A percentile compares a stretch with the other conserved stretches of the same genome.
Evolutionary conservation across 1,140 invertebrate species (phyloP).

Genomic region (Argopecten irradians): DNA sequence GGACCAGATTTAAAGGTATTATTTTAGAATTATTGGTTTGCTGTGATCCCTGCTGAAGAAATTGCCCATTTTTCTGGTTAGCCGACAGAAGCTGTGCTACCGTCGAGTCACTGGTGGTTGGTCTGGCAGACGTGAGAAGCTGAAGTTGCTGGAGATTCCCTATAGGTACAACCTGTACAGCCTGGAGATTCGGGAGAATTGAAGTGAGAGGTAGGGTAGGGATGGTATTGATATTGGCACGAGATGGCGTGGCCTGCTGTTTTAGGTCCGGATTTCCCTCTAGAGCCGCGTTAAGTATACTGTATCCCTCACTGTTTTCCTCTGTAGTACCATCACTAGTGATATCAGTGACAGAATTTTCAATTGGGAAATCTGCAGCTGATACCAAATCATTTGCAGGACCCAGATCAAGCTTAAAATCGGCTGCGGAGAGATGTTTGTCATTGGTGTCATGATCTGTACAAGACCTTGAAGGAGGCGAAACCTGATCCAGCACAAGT

Average conservation of each 20-base stretch:
- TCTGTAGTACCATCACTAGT: conserved; percentile 36
- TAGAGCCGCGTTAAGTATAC: conserved; percentile 47
- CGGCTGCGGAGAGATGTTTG: conserved; percentile 46
- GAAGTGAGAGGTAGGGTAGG: neutral
- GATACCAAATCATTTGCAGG: conserved; percentile 53
- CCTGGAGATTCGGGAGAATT: conserved; percentile 38
- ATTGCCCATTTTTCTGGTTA: neutral
- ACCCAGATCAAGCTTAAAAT: conserved; percentile 52
- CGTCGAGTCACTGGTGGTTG: neutral
- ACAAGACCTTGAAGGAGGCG: conserved; percentile 27
- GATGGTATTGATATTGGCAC: conserved; percentile 40
- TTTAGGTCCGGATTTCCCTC: conserved; percentile 43
- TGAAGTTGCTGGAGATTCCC: conserved; percentile 41
- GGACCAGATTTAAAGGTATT: neutral
- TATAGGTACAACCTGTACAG: conserved; percentile 48
- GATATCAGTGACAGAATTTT: conserved; percentile 42
- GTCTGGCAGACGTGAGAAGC: conserved; percentile 26
- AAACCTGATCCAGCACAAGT: conserved; percentile 32
- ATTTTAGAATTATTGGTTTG: neutral
- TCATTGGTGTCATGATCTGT: conserved; percentile 30
- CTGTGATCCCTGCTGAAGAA: neutral
- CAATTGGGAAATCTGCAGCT: conserved; percentile 44
- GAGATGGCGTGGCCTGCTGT: conserved; percentile 28
- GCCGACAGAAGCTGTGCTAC: neutral
- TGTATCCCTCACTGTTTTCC: conserved; percentile 49